Base-by-base conservation (phyloP, 1,140 invertebrate species). In the Drosophila sucinea region DNA sequence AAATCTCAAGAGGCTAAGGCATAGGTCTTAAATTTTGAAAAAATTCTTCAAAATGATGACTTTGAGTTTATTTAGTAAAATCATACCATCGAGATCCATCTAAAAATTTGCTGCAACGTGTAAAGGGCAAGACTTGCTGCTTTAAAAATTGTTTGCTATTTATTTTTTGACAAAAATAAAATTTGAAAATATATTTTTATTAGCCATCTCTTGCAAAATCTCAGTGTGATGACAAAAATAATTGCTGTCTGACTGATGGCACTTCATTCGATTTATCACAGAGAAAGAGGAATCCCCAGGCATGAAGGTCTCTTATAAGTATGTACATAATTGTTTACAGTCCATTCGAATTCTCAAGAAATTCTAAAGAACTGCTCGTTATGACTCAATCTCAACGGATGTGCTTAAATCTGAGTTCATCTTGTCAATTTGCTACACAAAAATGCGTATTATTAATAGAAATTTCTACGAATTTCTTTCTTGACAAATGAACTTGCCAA, bases 371-470 rank as follows among this genome's bases (percentile, higher is more conserved):
- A 81, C 11, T 38, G 8, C 35, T 38, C 10, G 10, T 38, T 38
- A 71, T 85, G 82, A 85, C 70, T 85, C 82, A 85, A 66, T 35
- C 40, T 32, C 30, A 7, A 4, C 6, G 35, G 27, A 44, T 29
- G 41, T 35, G 6, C 35, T 60, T 41, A 57, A 63, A 44, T 67
- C 60, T 47, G 23, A 56, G 32, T 62, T 62, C 57, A 38, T 58
- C 63, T 51, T 62, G 70, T 68, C 57, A 71, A 74, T 57, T 79
- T 11, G 35, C 68, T 68, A 75, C 67, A 68, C 56, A 71, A 60
- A 69, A 77, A 17, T 7, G 60, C 60, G 44, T 67, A 73, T 89
- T 86, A 83, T 64, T 86, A 89, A 89, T 89, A 68, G 54, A 17
- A 77, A 80, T 83, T 86, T 86, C 83, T 80, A 32, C 66, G 83